These are phyloP conservation scores for Parasteatoda lunata DNA, from an alignment of 2,888 invertebrate species.

Conservation along the genomic window DNA sequence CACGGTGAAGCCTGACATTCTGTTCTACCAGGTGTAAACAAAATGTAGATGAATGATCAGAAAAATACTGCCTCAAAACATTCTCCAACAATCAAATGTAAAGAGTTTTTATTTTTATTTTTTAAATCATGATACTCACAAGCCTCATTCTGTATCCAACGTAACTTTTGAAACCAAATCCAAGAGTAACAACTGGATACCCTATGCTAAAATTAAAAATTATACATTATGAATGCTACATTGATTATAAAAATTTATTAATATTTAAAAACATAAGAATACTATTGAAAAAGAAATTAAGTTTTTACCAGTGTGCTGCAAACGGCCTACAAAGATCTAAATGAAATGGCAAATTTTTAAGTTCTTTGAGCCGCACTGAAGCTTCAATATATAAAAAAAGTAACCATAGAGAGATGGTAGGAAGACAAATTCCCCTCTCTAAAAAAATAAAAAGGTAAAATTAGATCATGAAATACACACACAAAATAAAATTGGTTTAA, in stretches of 20 bases:
- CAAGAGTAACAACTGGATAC: conserved; percentile 95
- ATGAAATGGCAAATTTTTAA: conserved; percentile 88
- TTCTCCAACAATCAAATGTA: too few species aligned
- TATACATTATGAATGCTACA: background rate
- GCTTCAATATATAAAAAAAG: conserved; percentile 96
- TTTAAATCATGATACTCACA: conserved; percentile 75
- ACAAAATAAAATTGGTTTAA: too few species aligned
- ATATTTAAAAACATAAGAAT: background rate
- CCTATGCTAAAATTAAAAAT: conserved; percentile 81
- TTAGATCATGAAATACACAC: background rate
- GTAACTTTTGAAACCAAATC: conserved; percentile 95
- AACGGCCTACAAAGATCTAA: conserved; percentile 94
- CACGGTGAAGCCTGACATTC: too few species aligned
- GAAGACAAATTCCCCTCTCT: conserved; percentile 94
- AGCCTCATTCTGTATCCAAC: conserved; percentile 90
- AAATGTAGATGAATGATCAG: too few species aligned
- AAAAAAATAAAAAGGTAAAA: conserved; percentile 58
- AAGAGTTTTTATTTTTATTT: too few species aligned
- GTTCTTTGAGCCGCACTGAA: conserved; percentile 85
- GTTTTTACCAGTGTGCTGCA: conserved; percentile 92
- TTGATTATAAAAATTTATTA: background rate
- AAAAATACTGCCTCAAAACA: too few species aligned
- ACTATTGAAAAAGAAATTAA: conserved; percentile 1
- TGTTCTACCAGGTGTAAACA: too few species aligned
- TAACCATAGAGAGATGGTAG: conserved; percentile 94